Percentiles rank a stretch among this genome's conserved stretches.
These are phyloP conservation scores for Ormia ochracea DNA, from an alignment of 2,888 invertebrate genomes.

Conservation along the genomic window DNA sequence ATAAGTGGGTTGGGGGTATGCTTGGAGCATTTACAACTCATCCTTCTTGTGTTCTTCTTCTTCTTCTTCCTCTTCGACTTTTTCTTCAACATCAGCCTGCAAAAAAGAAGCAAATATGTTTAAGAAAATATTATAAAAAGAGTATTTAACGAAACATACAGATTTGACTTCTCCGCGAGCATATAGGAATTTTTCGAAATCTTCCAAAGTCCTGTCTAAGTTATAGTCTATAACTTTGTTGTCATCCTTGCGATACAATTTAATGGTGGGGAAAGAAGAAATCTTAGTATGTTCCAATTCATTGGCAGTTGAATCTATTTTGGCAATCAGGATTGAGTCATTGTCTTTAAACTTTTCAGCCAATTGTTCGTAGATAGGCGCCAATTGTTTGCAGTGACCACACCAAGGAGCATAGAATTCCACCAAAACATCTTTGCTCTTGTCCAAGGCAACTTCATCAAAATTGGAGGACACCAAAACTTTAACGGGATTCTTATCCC, in stretches of 20 bases:
- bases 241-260: constrained; percentile 93
- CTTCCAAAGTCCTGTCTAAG: constrained; percentile 96
- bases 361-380: constrained; percentile 96
- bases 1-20: background rate
- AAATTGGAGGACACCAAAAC: constrained; percentile 96
- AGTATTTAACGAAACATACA: constrained; percentile 68
- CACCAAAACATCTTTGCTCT: constrained; percentile 93
- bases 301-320: constrained; percentile 99
- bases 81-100: constrained; percentile 70
- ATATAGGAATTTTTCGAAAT: constrained; percentile 94
- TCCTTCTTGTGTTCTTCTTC: constrained; percentile 74
- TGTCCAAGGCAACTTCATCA: constrained; percentile 92
- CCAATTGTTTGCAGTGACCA: constrained; percentile 98
- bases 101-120: background rate
- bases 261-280: constrained; percentile 95
- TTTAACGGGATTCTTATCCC: constrained; percentile 97
- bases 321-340: constrained; percentile 92
- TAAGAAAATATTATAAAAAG: background rate
- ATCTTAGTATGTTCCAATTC: constrained; percentile 98
- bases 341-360: constrained; percentile 94
- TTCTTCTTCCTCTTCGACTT: constrained; percentile 71
- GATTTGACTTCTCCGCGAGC: constrained; percentile 89
- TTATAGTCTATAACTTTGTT: constrained; percentile 94
- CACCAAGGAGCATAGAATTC: constrained; percentile 99
- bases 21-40: constrained; percentile 75